Evolutionary conservation across 2,888 invertebrate species (phyloP), one percentile per base, ranked within the genome.

Genomic region (Meteorus cinctellus): DNA sequence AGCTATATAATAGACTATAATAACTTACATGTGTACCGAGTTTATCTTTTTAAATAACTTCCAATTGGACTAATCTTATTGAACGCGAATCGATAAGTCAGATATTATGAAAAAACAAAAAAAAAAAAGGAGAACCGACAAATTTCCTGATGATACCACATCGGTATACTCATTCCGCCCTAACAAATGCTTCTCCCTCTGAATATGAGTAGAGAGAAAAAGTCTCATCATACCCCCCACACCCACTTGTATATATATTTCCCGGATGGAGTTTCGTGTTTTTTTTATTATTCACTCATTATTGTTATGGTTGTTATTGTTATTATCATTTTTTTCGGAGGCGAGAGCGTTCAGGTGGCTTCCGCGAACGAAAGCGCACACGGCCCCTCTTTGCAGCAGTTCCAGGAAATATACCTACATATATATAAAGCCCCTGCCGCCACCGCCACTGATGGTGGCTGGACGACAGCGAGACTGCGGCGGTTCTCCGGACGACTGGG

Each of bases 401-500:
- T 87, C 87, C 85, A 82, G 87, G 87, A 87, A 88, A 76, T 75
- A 55, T 55, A 55, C 19, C 55, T 19, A 55, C 19, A 55, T 55
- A 19, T 55, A 55, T 55, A 55, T 8, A 55, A 8, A 8, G 19
- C 55, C 19, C 41, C 41, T 41, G 41, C 41, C 41, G 41, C 41
- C 41, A 41, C 41, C 74, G 81, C 79, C 81, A 55, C 80, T 78
- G 80, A 81, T 78, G 81, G 81, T 81, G 80, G 81, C 81, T 81
- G 81, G 81, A 81, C 79, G 77, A 79, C 68, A 75, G 65, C 77
- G 79, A 74, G 74, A 68, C 70, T 68, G 41, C 62, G 72, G 27
- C 83, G 83, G 84, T 81, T 83, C 84, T 85, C 78, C 83, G 83
- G 84, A 84, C 84, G 85, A 85, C 84, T 84, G 84, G 83, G 81